Evolutionary conservation across 2,888 invertebrate species (phyloP), one percentile per base, ranked within the genome.

Genomic region (Ectropis crepuscularia): DNA sequence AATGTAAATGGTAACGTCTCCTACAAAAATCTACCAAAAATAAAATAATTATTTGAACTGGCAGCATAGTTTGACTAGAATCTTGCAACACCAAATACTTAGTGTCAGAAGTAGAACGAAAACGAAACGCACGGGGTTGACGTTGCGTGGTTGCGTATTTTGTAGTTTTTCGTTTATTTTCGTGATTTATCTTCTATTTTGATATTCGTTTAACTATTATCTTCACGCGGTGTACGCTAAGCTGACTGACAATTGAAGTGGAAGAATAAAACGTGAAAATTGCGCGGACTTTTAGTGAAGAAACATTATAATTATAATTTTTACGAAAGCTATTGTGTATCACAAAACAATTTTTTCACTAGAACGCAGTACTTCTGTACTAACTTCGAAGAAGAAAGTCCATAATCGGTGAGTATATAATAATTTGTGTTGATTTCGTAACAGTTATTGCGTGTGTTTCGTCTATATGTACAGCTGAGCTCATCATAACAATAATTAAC

Each of bases 141-240:
- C 81, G 84, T 83, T 81, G 83, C 80, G 81, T 82, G 78, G 75
- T 83, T 83, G 76, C 75, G 82, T 83, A 61, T 82, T 80, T 78
- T 58, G 76, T 80, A 79, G 71, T 80, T 78, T 82, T 78, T 74
- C 75, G 77, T 75, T 77, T 77, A 78, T 74, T 74, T 78, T 78
- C 76, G 80, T 79, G 79, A 71, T 65, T 68, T 70, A 71, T 69
- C 70, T 62, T 72, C 54, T 72, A 69, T 74, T 67, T 71, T 69
- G 65, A 54, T 65, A 70, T 64, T 59, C 58, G 37, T 28, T 49
- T 63, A 59, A 70, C 48, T 69, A 68, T 63, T 55, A 57, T 48
- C 50, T 57, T 53, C 61, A 55, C 63, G 67, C 55, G 62, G 66
- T 65, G 6, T 60, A 64, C 47, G 62, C 16, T 28, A 59, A 49